A percentile compares a stretch with the other conserved stretches of the same genome.
phyloP scores from a whole-genome alignment of 2,888 invertebrate species.

The Chromoteleia sp. region DNA sequence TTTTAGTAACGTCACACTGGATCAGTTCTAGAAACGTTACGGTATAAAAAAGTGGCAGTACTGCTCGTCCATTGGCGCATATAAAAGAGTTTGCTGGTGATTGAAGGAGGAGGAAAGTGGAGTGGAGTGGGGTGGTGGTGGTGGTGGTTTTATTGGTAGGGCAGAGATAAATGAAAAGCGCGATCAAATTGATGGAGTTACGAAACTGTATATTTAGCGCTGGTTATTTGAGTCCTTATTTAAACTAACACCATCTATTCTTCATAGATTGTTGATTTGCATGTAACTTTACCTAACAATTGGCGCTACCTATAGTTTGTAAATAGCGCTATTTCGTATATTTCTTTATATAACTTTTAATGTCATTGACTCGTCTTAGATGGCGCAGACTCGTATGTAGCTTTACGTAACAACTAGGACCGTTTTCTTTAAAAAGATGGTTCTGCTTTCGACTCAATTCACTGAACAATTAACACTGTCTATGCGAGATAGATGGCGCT shows the following conservation, averaged over 20 bases:
- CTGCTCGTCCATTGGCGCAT: constrained; percentile 53
- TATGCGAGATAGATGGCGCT: constrained; percentile 10
- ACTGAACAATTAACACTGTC: background rate
- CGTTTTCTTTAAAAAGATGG: background rate
- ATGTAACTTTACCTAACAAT: too few relatives aligned
- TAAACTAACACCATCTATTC: background rate
- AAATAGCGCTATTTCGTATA: too few relatives aligned
- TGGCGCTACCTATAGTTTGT: background rate
- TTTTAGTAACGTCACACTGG: constrained; percentile 46
- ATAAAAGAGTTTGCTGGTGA: constrained; percentile 47
- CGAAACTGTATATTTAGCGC: constrained; percentile 28
- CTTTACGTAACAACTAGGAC: too few relatives aligned
- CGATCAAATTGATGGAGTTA: constrained; percentile 1
- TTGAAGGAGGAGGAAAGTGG: background rate
- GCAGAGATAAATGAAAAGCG: constrained; percentile 38
- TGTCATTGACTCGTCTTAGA: too few relatives aligned
- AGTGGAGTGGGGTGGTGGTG: constrained; percentile 2
- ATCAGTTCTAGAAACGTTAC: constrained; percentile 43
- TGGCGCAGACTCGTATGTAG: too few relatives aligned
- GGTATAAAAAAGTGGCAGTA: constrained; percentile 65
- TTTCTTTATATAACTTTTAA: too few relatives aligned
- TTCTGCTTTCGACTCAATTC: too few relatives aligned
- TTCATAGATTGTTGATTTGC: too few relatives aligned
- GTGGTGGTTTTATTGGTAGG: background rate
- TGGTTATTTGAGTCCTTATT: background rate